Conservation (phyloP, 2,113 vertebrate species). For the Urocolius indicus region DNA sequence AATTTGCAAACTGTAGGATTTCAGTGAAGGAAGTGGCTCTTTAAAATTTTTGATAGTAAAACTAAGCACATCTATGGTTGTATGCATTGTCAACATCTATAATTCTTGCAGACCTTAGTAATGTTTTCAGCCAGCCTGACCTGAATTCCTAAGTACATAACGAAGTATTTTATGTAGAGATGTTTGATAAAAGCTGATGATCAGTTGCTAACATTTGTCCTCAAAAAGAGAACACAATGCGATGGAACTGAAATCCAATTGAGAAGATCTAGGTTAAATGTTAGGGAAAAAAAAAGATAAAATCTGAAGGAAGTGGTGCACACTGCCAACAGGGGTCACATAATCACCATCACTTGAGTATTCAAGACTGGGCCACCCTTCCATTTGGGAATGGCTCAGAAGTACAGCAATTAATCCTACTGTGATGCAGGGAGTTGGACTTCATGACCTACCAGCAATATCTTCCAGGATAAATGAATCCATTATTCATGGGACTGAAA, state of each 20-base stretch:
- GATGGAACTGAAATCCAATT: background rate
- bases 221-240: background rate
- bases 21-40: background rate
- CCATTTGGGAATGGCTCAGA: slow-evolving; percentile 11
- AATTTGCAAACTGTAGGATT: background rate
- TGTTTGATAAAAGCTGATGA: background rate
- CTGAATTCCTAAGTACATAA: background rate
- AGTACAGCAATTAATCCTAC: slow-evolving; percentile 55
- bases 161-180: background rate
- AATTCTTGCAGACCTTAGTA: background rate
- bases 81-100: background rate
- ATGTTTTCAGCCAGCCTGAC: background rate
- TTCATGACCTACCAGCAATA: slow-evolving; percentile 24
- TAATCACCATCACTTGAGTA: slow-evolving; percentile 16
- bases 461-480: slow-evolving; percentile 47
- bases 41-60: background rate
- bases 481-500: slow-evolving; percentile 60
- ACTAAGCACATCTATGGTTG: background rate
- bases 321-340: slow-evolving; percentile 15
- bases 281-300: slow-evolving; percentile 22
- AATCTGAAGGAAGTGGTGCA: background rate
- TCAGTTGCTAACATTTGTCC: background rate
- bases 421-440: slow-evolving; percentile 15
- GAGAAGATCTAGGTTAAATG: slow-evolving; percentile 1
- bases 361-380: slow-evolving; percentile 50